Evolutionary conservation across 2,888 invertebrate genomes (phyloP).

Genomic region (Eudasyphora cyanicolor): DNA sequence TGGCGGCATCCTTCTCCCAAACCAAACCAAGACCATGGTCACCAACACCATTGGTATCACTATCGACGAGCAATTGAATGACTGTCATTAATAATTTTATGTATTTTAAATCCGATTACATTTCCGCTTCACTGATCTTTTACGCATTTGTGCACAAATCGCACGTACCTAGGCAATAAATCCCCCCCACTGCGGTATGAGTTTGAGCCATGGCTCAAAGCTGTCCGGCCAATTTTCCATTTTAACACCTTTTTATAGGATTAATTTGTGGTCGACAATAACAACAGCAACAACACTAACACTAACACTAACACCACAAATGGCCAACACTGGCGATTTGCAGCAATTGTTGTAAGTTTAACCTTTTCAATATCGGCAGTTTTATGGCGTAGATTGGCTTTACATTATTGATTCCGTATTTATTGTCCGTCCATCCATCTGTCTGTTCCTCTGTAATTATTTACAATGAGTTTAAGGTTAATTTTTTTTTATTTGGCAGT

Average conservation of each 20-base stretch:
- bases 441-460: no score
- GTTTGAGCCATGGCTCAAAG: not conserved
- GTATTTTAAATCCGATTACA: slow-evolving; percentile 40
- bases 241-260: slow-evolving; percentile 37
- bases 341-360: not conserved
- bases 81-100: slow-evolving; percentile 13
- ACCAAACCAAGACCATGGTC: no score
- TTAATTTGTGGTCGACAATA: slow-evolving; percentile 19
- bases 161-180: not conserved
- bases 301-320: no score
- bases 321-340: not conserved
- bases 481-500: not conserved
- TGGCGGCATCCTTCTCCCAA: no score
- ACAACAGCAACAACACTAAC: no score
- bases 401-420: not conserved
- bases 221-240: not conserved
- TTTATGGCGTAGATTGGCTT: not conserved
- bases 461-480: not conserved
- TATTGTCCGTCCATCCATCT: no score
- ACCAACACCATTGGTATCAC: no score
- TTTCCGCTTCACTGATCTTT: slow-evolving; percentile 49
- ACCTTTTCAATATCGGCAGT: not conserved
- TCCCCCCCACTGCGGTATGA: no score
- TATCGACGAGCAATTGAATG: no score
- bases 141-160: not conserved